Percentiles rank a stretch among this genome's conserved stretches.
Conservation (phyloP, 2,888 invertebrate species). For the Trachelus iudaicus region DNA sequence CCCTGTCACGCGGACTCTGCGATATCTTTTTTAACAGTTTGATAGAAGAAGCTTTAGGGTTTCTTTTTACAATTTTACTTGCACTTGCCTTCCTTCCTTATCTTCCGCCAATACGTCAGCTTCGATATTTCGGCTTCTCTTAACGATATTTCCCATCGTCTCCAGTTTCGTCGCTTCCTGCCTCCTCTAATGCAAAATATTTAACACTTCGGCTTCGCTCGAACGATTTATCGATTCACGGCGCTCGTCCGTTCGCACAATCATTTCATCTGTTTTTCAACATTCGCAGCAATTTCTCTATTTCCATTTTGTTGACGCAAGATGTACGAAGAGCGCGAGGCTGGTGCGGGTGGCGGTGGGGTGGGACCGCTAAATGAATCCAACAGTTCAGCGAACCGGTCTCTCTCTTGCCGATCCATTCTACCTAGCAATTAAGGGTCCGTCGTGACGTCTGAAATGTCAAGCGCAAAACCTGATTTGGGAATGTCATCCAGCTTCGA, state of each 20-base stretch:
- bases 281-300: neutral
- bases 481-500: slow-evolving; percentile 40
- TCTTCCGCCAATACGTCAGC: neutral
- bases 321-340: neutral
- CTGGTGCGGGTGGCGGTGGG: neutral
- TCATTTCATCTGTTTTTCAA: neutral
- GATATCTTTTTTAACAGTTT: no score
- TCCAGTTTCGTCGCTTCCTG: neutral
- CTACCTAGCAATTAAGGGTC: slow-evolving; percentile 29
- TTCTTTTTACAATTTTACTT: neutral
- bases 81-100: neutral
- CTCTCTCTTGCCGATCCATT: neutral
- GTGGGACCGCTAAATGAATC: neutral
- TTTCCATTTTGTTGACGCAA: neutral
- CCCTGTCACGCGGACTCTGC: neutral
- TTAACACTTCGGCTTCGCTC: neutral
- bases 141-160: neutral
- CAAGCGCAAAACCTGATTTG: slow-evolving; percentile 50
- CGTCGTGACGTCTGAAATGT: slow-evolving; percentile 37
- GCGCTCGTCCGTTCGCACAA: neutral
- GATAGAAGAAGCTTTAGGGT: no score
- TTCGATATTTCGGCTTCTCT: neutral
- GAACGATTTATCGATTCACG: neutral
- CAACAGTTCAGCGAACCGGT: neutral
- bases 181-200: neutral